These are phyloP conservation scores for Eclectus roratus DNA, from an alignment of 2,113 vertebrate genomes.

Conservation along the genomic window DNA sequence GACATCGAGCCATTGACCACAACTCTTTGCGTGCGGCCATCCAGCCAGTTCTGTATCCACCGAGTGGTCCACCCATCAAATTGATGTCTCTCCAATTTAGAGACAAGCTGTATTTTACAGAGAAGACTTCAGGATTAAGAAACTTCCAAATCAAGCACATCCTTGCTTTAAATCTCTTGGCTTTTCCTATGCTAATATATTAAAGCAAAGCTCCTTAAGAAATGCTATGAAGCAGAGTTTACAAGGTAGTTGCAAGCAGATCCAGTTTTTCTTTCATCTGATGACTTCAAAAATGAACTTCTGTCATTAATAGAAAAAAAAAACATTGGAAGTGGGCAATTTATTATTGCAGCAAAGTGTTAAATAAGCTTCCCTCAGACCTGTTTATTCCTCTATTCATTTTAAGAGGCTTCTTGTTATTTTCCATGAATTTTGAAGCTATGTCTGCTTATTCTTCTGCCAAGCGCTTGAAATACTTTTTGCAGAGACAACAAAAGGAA, in stretches of 20 bases:
- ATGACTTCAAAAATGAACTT: background rate
- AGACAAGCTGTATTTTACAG: background rate
- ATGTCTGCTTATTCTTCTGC: background rate
- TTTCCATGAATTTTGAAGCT: background rate
- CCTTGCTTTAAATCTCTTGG: background rate
- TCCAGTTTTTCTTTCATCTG: background rate
- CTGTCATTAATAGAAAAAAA: background rate
- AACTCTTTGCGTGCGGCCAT: no score
- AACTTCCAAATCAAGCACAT: background rate
- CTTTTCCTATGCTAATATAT: background rate
- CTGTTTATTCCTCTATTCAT: background rate
- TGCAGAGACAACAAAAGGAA: background rate
- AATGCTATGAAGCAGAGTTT: background rate
- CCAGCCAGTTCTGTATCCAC: no score
- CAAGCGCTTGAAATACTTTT: slow-evolving; percentile 6
- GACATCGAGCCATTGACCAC: no score
- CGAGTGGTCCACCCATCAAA: no score
- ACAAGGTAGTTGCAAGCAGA: background rate
- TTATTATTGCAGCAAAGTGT: background rate
- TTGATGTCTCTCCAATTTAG: no score
- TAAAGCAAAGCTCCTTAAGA: background rate
- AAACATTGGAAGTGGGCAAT: background rate
- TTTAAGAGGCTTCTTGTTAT: background rate
- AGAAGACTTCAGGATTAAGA: background rate
- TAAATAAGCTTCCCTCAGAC: background rate